phyloP scores from a whole-genome alignment of 1,140 invertebrate genomes.

The Lethrus apterus region DNA sequence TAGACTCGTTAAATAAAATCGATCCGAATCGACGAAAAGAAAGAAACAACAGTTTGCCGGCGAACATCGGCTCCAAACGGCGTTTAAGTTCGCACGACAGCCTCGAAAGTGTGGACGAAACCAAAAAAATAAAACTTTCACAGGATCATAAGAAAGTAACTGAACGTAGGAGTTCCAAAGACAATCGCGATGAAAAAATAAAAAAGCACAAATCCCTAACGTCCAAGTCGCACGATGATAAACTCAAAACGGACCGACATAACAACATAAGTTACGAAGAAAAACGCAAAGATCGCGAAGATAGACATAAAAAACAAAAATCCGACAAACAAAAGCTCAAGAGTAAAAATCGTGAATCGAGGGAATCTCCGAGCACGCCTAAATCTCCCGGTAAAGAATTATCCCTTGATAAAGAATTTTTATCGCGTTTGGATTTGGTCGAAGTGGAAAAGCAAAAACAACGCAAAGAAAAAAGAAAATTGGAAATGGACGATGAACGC shows the following conservation, averaged over 20 bases:
- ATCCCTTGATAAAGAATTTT: slow-evolving; percentile 55
- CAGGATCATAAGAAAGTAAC: slow-evolving; percentile 47
- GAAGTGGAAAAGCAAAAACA: slow-evolving; percentile 50
- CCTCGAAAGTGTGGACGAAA: slow-evolving; percentile 53
- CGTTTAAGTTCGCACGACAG: slow-evolving; percentile 70
- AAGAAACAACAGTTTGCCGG: slow-evolving; percentile 55
- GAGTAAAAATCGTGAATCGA: slow-evolving; percentile 38
- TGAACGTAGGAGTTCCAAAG: slow-evolving; percentile 67
- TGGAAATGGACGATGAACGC: slow-evolving; percentile 28
- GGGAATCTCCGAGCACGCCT: slow-evolving; percentile 21
- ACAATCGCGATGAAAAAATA: slow-evolving; percentile 42
- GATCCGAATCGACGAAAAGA: slow-evolving; percentile 46
- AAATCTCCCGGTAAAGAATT: slow-evolving; percentile 16
- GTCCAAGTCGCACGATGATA: slow-evolving; percentile 21
- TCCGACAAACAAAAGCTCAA: slow-evolving; percentile 37
- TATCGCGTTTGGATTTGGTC: slow-evolving; percentile 53
- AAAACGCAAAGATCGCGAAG: slow-evolving; percentile 32
- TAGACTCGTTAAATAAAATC: slow-evolving; percentile 16
- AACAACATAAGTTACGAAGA: slow-evolving; percentile 29
- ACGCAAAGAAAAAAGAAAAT: slow-evolving; percentile 47
- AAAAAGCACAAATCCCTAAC: slow-evolving; percentile 32
- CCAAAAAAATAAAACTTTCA: slow-evolving; percentile 61
- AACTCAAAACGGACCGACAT: slow-evolving; percentile 21
- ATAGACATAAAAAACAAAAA: slow-evolving; percentile 36
- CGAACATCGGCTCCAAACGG: slow-evolving; percentile 57